Base-by-base conservation (phyloP, 2,113 vertebrate genomes). In the Phylloscopus trochilus region DNA sequence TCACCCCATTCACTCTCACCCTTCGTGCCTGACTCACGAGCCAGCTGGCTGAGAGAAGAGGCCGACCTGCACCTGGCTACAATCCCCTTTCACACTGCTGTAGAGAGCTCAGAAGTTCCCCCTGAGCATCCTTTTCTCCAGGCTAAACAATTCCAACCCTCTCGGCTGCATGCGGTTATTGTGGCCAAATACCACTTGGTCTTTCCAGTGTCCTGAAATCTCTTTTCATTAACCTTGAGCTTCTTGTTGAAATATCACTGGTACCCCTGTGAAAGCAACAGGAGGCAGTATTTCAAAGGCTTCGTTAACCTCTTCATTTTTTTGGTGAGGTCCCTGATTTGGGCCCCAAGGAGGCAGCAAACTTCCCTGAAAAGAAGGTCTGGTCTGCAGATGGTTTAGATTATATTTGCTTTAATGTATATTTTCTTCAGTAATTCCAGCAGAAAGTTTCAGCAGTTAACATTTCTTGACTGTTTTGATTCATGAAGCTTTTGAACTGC, bases 51-150 rank as follows among this genome's bases (percentile, higher is more conserved):
- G 31, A 31, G 35, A 35, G 20, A 63, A 63, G 31, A 26, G 26
- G 51, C 19, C 10, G 27, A 3, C 8, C 3, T 22, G 7, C 58
- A 44, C 24, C 26, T 10, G 31, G 9, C 44, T 59, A 22, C 44
- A 51, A 6, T 0, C 2, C 9, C 17, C 17, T 33, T 52, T 27
- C 21, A 59, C 0, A 0, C 27, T 19, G 27, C 1, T 22, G 26
- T 27, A 37, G 21, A 16, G 26, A 68, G 27, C 8, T 62, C 37
- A 16, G 67, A 52, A 31, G 10, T 11, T 60, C 15, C 37, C 31
- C 14, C 21, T 19, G 14, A 59, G 21, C 14, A 37, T 37, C 27
- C 46, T 69, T 52, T 60, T 44, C 27, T 77, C 27, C 44, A 37
- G 37, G 21, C 14, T 68, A 27, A 60, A 27, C 33, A 68, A 33